Conservation (phyloP, 1,140 invertebrate species). For the Bombus difficillimus region DNA sequence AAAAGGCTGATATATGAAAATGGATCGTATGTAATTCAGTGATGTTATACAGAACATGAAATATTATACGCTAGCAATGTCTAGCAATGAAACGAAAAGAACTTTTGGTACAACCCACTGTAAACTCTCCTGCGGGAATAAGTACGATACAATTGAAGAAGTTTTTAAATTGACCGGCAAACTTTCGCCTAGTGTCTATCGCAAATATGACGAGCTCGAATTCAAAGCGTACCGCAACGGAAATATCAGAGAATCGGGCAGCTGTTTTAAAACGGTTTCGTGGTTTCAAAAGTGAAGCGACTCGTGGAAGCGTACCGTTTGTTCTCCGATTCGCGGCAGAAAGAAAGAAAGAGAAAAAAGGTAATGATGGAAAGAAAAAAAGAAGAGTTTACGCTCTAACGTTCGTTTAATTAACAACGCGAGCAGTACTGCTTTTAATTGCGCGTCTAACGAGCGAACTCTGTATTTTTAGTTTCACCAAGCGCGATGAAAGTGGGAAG, state of each 20-base stretch:
- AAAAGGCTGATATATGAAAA: no score
- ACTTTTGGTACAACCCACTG: no score
- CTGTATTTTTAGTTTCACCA: slow-evolving; percentile 22
- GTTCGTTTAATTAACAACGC: slow-evolving; percentile 23
- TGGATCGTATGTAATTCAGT: no score
- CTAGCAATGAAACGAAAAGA: no score
- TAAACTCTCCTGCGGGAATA: no score
- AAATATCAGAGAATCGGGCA: no score
- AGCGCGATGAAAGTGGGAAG: not conserved
- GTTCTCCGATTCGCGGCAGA: not conserved
- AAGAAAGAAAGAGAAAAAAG: not conserved
- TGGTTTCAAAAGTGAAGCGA: not conserved
- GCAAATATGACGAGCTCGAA: no score
- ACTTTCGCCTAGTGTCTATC: no score
- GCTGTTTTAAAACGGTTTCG: not conserved
- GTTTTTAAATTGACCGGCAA: no score
- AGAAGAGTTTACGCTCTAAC: not conserved
- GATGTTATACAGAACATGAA: no score
- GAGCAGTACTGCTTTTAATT: slow-evolving; percentile 13
- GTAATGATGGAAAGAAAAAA: not conserved
- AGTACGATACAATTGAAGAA: no score
- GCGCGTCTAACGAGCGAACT: slow-evolving; percentile 29
- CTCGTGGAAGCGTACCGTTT: not conserved
- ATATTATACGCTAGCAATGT: no score
- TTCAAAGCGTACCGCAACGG: not conserved